These are phyloP conservation scores for Gastracanthus pulcherrimus DNA, from an alignment of 2,888 invertebrate genomes.

Conservation along the genomic window DNA sequence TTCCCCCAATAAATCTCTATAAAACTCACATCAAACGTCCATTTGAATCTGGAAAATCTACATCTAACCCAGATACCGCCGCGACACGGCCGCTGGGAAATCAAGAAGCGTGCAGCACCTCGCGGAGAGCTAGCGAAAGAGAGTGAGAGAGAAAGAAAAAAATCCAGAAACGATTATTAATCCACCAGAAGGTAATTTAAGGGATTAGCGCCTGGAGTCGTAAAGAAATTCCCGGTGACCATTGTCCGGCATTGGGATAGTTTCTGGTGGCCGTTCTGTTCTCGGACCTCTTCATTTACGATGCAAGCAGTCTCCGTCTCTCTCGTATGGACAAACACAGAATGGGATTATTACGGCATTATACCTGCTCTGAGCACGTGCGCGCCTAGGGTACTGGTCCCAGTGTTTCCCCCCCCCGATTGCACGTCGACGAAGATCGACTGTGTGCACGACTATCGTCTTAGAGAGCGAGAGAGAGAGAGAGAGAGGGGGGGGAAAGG, in stretches of 20 bases:
- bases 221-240: background rate
- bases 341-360: background rate
- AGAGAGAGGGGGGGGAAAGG: no score
- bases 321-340: background rate
- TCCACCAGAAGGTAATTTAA: slow-evolving; percentile 14
- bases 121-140: no score
- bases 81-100: no score
- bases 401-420: background rate
- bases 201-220: background rate
- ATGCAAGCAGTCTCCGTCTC: background rate
- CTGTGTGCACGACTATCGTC: no score
- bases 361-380: background rate
- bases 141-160: background rate
- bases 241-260: background rate
- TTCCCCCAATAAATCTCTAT: no score
- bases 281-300: no score
- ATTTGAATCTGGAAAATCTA: no score
- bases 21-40: no score
- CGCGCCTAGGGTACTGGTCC: background rate
- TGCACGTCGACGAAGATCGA: no score
- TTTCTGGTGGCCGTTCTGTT: slow-evolving; percentile 32
- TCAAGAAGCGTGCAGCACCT: no score
- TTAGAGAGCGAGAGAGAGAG: no score
- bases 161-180: slow-evolving; percentile 1
- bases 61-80: no score